Conservation (phyloP, 2,797 vertebrate genomes). For the Gouania willdenowi region DNA sequence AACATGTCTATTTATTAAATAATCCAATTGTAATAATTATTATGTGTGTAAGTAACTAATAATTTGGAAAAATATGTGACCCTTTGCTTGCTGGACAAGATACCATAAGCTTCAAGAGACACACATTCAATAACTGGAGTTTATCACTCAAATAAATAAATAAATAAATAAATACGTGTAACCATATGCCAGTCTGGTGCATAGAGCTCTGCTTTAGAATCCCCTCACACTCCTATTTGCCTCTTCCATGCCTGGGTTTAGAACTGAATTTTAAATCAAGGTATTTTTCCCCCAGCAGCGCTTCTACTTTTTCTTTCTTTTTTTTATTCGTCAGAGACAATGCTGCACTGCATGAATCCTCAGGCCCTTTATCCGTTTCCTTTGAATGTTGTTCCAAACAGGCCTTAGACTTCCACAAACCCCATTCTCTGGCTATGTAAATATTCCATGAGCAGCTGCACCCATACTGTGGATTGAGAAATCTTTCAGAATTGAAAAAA, state of each 20-base stretch:
- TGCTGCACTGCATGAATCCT: slow-evolving; percentile 66
- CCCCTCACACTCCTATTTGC: slow-evolving; percentile 59
- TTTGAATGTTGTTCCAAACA: slow-evolving; percentile 74
- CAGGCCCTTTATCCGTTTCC: slow-evolving; percentile 66
- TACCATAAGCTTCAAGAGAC: slow-evolving; percentile 17
- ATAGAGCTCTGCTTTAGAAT: slow-evolving; percentile 66
- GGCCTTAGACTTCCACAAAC: slow-evolving; percentile 48
- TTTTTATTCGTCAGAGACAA: slow-evolving; percentile 67
- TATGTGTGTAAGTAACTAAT: slow-evolving; percentile 27
- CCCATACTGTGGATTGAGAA: slow-evolving; percentile 52
- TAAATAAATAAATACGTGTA: slow-evolving; percentile 44
- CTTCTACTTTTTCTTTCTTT: slow-evolving; percentile 37
- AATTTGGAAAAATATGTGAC: slow-evolving; percentile 14
- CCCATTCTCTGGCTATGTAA: slow-evolving; percentile 57
- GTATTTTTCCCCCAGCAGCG: slow-evolving; percentile 64
- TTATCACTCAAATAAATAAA: slow-evolving; percentile 11
- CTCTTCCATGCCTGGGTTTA: slow-evolving; percentile 65
- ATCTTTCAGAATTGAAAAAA: slow-evolving; percentile 40
- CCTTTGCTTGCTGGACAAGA: slow-evolving; percentile 14
- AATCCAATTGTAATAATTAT: slow-evolving; percentile 45
- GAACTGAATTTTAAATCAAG: slow-evolving; percentile 79
- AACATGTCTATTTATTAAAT: slow-evolving; percentile 47
- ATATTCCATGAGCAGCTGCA: slow-evolving; percentile 69
- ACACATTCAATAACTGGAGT: slow-evolving; percentile 25
- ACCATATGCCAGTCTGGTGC: slow-evolving; percentile 38